phyloP scores from a whole-genome alignment of 1,140 invertebrate genomes.

The Drosophila nigrodunni region DNA sequence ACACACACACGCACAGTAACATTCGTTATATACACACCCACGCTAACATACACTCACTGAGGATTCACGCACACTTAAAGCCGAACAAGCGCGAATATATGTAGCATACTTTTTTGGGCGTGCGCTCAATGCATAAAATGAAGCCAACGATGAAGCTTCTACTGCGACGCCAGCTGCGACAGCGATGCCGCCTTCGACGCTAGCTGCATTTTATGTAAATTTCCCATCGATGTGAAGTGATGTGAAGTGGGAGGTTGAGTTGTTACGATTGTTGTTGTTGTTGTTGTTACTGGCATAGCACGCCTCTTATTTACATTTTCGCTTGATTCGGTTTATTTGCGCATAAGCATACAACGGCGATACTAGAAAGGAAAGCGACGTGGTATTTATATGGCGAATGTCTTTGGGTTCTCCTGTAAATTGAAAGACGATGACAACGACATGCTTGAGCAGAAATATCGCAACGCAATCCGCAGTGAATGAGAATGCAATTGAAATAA shows the following conservation, averaged over 20 bases:
- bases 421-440: conserved; percentile 54
- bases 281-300: conserved; percentile 28
- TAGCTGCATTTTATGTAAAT: conserved; percentile 76
- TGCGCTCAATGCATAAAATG: conserved; percentile 55
- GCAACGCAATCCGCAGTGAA: conserved; percentile 38
- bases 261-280: conserved; percentile 28
- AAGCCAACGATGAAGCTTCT: conserved; percentile 38
- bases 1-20: conserved; percentile 21
- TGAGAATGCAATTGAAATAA: conserved; percentile 44
- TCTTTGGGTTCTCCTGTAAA: conserved; percentile 41
- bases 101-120: conserved; percentile 70
- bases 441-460: conserved; percentile 41
- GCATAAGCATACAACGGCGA: conserved; percentile 55
- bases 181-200: conserved; percentile 17
- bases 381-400: conserved; percentile 21
- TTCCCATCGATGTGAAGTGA: conserved; percentile 58
- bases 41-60: conserved; percentile 29
- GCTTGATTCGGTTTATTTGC: conserved; percentile 82
- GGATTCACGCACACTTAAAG: conserved; percentile 6
- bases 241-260: conserved; percentile 47
- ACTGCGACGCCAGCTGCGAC: conserved; percentile 15
- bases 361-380: not conserved
- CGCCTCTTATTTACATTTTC: conserved; percentile 81
- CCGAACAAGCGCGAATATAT: conserved; percentile 51
- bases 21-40: conserved; percentile 11